Base-by-base conservation (phyloP, 2,113 vertebrate genomes). In the Salvator merianae region DNA sequence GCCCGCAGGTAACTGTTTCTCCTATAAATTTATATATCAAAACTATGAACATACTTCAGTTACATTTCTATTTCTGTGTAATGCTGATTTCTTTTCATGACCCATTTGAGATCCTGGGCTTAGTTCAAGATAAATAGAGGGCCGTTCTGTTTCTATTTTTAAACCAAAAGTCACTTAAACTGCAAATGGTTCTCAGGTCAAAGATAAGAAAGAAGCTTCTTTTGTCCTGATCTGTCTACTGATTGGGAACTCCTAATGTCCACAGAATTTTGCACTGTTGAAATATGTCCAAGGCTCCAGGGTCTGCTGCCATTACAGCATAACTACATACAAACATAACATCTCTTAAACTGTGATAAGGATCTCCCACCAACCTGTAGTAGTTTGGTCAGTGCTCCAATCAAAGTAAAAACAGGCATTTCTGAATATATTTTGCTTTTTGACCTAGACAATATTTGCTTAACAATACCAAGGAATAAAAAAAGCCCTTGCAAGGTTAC, bases 131-230 rank as follows among this genome's bases (percentile, higher is more conserved):
- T 78, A 82, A 83, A 83, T 62, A 81, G 53, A 86, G 32, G 83
- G 24, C 83, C 81, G 85, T 10, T n/a, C 12, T 75, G 80, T 84
- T 87, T 79, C 86, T 87, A 79, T 83, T 86, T 79, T 74, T 43
- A 83, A 83, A 68, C 34, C 28, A 79, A 55, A 28, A n/a, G 38
- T 83, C 69, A 78, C 43, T 83, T 83, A 83, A 86, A 68, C 20
- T 66, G 79, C 59, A 83, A 73, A 69, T 55, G 53, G 32, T 32
- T 22, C 75, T 83, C 59, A 30, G 81, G 86, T 83, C 86, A 83
- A 71, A 83, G 86, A 87, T 87, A 87, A 87, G 69, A 81, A 74
- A 73, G 40, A 34, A 68, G 40, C 68, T 83, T 83, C 47, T 83
- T 81, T 87, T 79, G 65, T 59, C 55, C 28, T 14, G n/a, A 22